phyloP scores from a whole-genome alignment of 2,888 invertebrate species.

The Bhutanitis thaidina region DNA sequence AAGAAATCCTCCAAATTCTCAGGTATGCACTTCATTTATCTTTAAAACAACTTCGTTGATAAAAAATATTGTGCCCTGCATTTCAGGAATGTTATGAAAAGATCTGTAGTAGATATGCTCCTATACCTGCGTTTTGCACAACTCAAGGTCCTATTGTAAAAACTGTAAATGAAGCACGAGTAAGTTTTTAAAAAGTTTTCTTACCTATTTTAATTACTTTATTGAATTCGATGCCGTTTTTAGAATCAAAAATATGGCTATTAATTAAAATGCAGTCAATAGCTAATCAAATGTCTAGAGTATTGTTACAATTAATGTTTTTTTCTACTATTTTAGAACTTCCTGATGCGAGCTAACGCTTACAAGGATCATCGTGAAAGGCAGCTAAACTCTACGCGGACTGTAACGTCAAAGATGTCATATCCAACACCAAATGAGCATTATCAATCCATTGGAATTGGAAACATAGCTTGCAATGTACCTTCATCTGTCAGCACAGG shows the following conservation, averaged over 20 bases:
- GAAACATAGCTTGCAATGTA: slow-evolving; percentile 2
- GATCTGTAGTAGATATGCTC: slow-evolving; percentile 26
- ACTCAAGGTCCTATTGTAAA: slow-evolving; percentile 51
- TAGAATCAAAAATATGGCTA: too few relatives aligned
- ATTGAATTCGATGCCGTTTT: too few relatives aligned
- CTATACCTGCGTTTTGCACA: slow-evolving; percentile 48
- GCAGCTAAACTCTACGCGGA: slow-evolving; percentile 40
- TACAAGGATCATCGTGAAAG: slow-evolving; percentile 40
- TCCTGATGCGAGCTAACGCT: slow-evolving; percentile 46
- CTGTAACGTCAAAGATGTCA: slow-evolving; percentile 6
- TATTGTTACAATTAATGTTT: too few relatives aligned
- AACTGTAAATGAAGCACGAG: slow-evolving; percentile 58
- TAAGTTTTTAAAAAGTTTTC: slow-evolving; percentile 25
- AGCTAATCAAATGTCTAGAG: too few relatives aligned
- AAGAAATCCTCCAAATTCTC: slow-evolving; percentile 29
- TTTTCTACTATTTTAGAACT: slow-evolving; percentile 36
- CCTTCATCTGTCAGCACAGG: slow-evolving; percentile 10
- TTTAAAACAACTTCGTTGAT: neutral
- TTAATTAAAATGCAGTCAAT: too few relatives aligned
- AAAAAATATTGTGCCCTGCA: neutral
- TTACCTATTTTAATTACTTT: too few relatives aligned
- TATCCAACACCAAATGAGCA: neutral
- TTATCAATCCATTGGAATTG: slow-evolving; percentile 1
- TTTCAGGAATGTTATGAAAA: slow-evolving; percentile 37
- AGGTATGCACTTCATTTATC: slow-evolving; percentile 25